These are phyloP conservation scores for Cephus pulcher DNA, from an alignment of 2,888 invertebrate species.

Conservation along the genomic window DNA sequence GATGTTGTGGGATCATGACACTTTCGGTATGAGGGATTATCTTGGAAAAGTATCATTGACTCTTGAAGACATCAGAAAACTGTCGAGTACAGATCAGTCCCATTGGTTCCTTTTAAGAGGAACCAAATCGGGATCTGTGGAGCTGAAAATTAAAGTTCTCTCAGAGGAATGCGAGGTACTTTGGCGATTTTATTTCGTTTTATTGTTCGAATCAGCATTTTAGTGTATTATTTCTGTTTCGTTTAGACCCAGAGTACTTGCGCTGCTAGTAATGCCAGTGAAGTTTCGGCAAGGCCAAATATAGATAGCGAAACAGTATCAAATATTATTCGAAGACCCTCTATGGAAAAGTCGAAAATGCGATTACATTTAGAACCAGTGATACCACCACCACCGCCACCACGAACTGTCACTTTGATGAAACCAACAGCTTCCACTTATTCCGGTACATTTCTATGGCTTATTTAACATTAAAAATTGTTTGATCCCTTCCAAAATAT, in stretches of 20 bases:
- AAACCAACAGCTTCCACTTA: slow-evolving; percentile 49
- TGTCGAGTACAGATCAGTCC: slow-evolving; percentile 64
- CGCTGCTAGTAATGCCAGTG: slow-evolving; percentile 53
- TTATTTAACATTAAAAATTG: not conserved
- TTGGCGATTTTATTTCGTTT: not conserved
- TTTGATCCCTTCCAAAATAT: not conserved
- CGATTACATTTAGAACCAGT: slow-evolving; percentile 51
- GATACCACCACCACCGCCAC: slow-evolving; percentile 59
- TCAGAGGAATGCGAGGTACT: slow-evolving; percentile 60
- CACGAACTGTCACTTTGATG: slow-evolving; percentile 58
- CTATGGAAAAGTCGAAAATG: slow-evolving; percentile 58
- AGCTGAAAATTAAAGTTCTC: slow-evolving; percentile 65
- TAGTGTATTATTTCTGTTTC: not conserved
- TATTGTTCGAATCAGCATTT: not conserved
- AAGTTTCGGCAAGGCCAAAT: slow-evolving; percentile 42
- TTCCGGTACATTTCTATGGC: slow-evolving; percentile 35
- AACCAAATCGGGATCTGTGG: slow-evolving; percentile 67
- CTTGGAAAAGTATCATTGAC: slow-evolving; percentile 67
- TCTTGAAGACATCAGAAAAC: slow-evolving; percentile 66
- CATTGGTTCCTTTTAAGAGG: slow-evolving; percentile 67
- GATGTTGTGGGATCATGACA: slow-evolving; percentile 70
- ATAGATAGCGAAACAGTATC: slow-evolving; percentile 36
- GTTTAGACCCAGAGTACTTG: slow-evolving; percentile 55
- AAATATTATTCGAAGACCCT: slow-evolving; percentile 51
- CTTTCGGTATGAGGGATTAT: slow-evolving; percentile 69